Base-by-base conservation (phyloP, 2,113 vertebrate species). In the Ictidomys tridecemlineatus region DNA sequence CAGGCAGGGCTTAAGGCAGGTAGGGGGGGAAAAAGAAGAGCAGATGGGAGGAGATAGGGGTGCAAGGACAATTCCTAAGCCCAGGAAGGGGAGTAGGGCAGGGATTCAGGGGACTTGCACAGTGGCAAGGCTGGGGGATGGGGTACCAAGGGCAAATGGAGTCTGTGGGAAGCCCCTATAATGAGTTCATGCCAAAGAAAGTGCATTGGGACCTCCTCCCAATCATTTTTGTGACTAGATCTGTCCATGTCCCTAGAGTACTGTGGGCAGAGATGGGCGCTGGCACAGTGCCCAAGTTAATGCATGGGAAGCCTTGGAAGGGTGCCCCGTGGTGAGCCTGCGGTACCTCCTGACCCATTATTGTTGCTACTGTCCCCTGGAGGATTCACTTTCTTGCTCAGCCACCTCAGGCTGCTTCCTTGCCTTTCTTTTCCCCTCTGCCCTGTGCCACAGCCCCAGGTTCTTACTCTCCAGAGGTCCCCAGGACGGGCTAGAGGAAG, bases 311-410 rank as follows among this genome's bases (percentile, higher is more conserved):
- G 53, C 77, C 63, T 37, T 8, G 11, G 88, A 14, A 8, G 0
- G 3, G 67, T 42, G 65, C 85, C 76, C 2, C 37, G 51, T 0
- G 18, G 53, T 28, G 26, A 63, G 74, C 20, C 0, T 0, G 56
- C 48, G 10, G 1, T 70, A 16, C 7, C 42, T 69, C 32, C 53
- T 2, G 56, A 32, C 34, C 34, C 5, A 4, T n/a, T n/a, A 4
- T 22, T 30, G 10, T 37, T 4, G 4, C 34, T n/a, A 0, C 18
- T 4, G 1, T 77, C n/a, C 14, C 13, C 26, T 10, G 20, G 13
- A 13, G n/a, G 37, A 4, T 6, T 34, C 74, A 56, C 80, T 78
- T 53, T 53, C 69, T 14, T 2, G 16, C 1, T 65, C 53, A 28
- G 20, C 34, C 12, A 20, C 84, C 70, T 53, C 16, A 16, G 73